Evolutionary conservation across 2,888 invertebrate genomes (phyloP).

Genomic region (Nycteola revayana): DNA sequence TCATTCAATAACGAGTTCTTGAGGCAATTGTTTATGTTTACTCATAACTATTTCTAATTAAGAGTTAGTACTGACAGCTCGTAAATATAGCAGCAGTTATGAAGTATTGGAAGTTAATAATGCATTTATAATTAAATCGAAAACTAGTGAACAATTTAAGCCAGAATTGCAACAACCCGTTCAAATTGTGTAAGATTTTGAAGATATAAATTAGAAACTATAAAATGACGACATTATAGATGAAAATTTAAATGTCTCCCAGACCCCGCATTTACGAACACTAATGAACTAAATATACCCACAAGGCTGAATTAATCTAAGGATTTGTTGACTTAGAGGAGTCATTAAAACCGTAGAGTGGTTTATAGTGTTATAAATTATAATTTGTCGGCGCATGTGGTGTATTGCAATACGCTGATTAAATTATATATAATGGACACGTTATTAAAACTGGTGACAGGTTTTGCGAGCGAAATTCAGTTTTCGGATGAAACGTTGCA

Average conservation of each 20-base stretch:
- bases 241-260: conserved; percentile 22
- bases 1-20: conserved; percentile 33
- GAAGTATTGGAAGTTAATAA: no score
- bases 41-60: conserved; percentile 22
- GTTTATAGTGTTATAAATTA: conserved; percentile 52
- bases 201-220: no score
- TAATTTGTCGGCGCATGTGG: conserved; percentile 41
- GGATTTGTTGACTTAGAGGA: conserved; percentile 56
- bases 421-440: conserved; percentile 32
- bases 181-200: no score
- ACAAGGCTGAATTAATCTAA: conserved; percentile 71
- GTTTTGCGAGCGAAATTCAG: no score
- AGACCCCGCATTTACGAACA: conserved; percentile 42
- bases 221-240: conserved; percentile 9
- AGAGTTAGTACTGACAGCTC: conserved; percentile 21
- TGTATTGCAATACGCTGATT: conserved; percentile 34
- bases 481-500: no score
- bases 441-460: conserved; percentile 20
- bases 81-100: no score
- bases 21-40: conserved; percentile 25
- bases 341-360: conserved; percentile 43
- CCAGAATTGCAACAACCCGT: no score
- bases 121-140: no score
- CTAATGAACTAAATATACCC: conserved; percentile 64
- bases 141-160: no score